These are phyloP conservation scores for Semotilus atromaculatus DNA, from an alignment of 2,797 vertebrate genomes.

Conservation along the genomic window DNA sequence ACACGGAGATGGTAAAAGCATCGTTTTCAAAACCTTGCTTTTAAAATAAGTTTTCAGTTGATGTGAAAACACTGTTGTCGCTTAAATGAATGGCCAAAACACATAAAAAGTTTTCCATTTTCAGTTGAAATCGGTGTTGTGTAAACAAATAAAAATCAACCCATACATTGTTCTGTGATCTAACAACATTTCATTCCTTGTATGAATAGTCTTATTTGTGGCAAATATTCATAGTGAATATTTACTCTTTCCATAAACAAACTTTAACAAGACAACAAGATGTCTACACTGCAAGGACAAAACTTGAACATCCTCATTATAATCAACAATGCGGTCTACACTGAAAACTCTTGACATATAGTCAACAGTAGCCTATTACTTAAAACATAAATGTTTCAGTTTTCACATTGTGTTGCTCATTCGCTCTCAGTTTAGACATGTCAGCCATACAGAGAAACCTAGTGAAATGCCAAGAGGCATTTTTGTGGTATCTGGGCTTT, in stretches of 20 bases:
- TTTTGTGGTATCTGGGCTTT: background rate
- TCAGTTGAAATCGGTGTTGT: too few relatives aligned
- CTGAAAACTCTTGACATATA: background rate
- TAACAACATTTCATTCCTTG: background rate
- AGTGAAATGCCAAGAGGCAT: background rate
- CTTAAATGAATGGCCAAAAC: too few relatives aligned
- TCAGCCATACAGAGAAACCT: background rate
- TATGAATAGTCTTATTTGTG: background rate
- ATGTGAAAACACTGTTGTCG: too few relatives aligned
- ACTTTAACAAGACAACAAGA: background rate
- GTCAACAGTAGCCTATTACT: background rate
- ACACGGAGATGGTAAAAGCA: too few relatives aligned
- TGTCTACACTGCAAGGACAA: background rate
- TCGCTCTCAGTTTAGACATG: background rate
- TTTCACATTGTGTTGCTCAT: background rate
- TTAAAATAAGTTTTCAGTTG: too few relatives aligned
- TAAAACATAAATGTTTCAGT: background rate
- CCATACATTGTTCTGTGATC: background rate
- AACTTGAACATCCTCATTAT: constrained; percentile 17
- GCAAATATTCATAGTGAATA: background rate
- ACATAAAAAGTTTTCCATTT: too few relatives aligned
- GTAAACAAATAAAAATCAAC: background rate
- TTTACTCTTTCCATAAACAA: constrained; percentile 9
- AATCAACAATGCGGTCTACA: background rate
- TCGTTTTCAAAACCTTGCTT: too few relatives aligned